A percentile compares a stretch with the other conserved stretches of the same genome.
Conservation (phyloP, 92 coral and sea anemone genomes). For the Epizoanthus scotinus region DNA sequence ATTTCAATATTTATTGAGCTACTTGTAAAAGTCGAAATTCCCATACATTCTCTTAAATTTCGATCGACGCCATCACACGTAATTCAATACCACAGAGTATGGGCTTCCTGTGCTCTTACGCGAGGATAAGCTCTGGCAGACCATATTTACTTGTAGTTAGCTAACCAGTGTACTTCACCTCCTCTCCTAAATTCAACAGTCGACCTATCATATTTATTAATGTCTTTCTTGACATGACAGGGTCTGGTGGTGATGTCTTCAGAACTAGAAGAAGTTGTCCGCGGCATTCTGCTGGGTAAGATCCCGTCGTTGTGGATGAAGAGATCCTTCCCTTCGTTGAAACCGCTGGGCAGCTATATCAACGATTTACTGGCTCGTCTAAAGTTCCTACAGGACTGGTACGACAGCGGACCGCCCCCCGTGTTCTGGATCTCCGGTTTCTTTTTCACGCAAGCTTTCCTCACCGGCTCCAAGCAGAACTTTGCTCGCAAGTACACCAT, state of each 20-base stretch:
- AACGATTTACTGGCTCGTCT: constrained; percentile 91
- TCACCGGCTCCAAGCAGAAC: constrained; percentile 99
- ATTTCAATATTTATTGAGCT: too few species aligned
- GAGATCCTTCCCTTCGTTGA: constrained; percentile 95
- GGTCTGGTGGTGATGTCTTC: constrained; percentile 99
- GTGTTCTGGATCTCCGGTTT: constrained; percentile 98
- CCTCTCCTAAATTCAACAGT: background rate
- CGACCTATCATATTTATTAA: background rate
- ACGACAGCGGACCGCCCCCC: constrained; percentile 87
- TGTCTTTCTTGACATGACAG: constrained; percentile 48
- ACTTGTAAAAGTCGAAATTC: too few species aligned
- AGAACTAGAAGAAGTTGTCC: constrained; percentile 92
- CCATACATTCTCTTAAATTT: too few species aligned
- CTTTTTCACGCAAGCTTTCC: constrained; percentile 97
- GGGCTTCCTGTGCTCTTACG: too few species aligned
- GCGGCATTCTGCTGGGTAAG: constrained; percentile 84
- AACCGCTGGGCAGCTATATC: constrained; percentile 96
- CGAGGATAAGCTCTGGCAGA: too few species aligned
- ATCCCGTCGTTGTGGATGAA: constrained; percentile 99
- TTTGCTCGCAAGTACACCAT: constrained; percentile 97
- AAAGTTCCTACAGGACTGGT: constrained; percentile 98
- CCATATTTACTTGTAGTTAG: background rate
- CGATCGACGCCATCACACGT: too few species aligned
- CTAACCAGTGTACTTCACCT: background rate
- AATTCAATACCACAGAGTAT: too few species aligned